A percentile compares a stretch with the other conserved stretches of the same genome.
These are phyloP conservation scores for Cervus canadensis DNA, from an alignment of 2,113 vertebrate species.

Conservation along the genomic window DNA sequence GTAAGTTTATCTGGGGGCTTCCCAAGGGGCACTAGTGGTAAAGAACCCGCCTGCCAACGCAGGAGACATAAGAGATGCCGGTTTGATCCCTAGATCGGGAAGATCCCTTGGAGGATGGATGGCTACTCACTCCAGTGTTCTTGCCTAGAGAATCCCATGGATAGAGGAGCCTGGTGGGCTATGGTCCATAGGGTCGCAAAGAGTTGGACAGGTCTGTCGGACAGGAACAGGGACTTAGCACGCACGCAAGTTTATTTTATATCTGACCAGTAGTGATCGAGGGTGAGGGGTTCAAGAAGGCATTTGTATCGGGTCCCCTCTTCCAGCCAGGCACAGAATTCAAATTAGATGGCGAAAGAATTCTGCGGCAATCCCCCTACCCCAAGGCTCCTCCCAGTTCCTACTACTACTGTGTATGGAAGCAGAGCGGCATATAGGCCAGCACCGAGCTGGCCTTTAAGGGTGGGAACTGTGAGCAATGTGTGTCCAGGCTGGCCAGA, in stretches of 20 bases:
- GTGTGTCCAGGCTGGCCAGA: neutral
- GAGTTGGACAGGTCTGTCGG: neutral
- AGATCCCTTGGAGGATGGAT: neutral
- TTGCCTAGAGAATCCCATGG: neutral
- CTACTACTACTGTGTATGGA: neutral
- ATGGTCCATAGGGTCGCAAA: neutral
- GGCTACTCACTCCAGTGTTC: neutral
- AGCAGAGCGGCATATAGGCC: neutral
- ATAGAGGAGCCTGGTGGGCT: neutral
- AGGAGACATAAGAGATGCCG: neutral
- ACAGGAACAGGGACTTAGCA: neutral
- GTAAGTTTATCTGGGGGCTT: neutral
- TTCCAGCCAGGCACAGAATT: neutral
- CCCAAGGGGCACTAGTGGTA: neutral
- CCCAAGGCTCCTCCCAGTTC: neutral
- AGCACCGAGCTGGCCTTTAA: rapidly evolving
- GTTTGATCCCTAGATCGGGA: neutral
- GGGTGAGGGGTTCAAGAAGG: neutral
- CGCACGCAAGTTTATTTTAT: neutral
- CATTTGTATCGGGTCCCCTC: neutral
- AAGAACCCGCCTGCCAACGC: neutral
- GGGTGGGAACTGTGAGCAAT: rapidly evolving
- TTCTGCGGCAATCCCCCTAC: neutral
- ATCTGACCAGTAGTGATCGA: rapidly evolving
- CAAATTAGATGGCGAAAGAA: neutral